Conservation (phyloP, 2,888 invertebrate genomes). For the Lottia scabra region DNA sequence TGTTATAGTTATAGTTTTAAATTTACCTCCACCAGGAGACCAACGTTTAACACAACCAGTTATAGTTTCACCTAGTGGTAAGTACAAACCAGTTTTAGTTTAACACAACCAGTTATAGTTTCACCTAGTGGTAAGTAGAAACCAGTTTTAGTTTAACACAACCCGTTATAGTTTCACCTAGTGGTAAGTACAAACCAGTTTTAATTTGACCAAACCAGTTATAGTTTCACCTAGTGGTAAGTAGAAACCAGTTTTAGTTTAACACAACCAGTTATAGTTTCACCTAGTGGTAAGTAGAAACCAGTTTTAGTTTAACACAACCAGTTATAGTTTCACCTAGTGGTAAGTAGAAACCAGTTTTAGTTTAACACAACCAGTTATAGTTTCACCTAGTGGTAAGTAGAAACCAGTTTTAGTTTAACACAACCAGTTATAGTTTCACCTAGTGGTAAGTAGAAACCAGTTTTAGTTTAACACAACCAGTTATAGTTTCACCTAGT, state of each 20-base stretch:
- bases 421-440: slow-evolving; percentile 75
- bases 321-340: no score
- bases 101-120: slow-evolving; percentile 75
- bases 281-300: slow-evolving; percentile 81
- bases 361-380: no score
- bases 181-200: not conserved
- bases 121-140: slow-evolving; percentile 80
- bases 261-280: slow-evolving; percentile 73
- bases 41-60: slow-evolving; percentile 70
- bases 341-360: no score
- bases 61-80: slow-evolving; percentile 88
- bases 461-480: slow-evolving; percentile 55
- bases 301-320: slow-evolving; percentile 40
- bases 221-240: not conserved
- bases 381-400: no score
- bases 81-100: slow-evolving; percentile 52
- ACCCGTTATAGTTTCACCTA: not conserved
- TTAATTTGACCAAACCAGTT: not conserved
- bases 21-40: slow-evolving; percentile 67
- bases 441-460: slow-evolving; percentile 79
- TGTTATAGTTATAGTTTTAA: slow-evolving; percentile 91
- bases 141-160: not conserved
- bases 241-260: not conserved
- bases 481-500: slow-evolving; percentile 85
- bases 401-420: not conserved